Percentiles rank a stretch among this genome's conserved stretches.
Evolutionary conservation across 2,797 vertebrate genomes (phyloP).

Genomic region (Gallinago nigripennis): DNA sequence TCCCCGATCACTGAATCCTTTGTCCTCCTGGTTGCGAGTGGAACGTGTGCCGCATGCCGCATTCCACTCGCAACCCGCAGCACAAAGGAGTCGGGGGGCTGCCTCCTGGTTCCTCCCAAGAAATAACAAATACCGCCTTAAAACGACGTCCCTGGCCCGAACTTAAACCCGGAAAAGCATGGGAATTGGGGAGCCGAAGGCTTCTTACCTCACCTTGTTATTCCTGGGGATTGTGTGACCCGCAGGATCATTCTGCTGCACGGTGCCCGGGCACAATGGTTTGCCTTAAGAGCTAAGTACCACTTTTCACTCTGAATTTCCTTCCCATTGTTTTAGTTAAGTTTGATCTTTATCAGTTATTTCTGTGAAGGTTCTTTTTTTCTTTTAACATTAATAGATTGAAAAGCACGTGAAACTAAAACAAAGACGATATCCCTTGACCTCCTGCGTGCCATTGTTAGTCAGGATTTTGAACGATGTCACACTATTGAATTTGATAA

Average conservation of each 20-base stretch:
- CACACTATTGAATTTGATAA: conserved; percentile 33
- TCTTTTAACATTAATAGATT: background rate
- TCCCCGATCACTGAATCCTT: conserved; percentile 49
- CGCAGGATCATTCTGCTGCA: background rate
- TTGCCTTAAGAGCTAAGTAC: background rate
- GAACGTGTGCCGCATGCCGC: conserved; percentile 53
- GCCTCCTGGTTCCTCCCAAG: background rate
- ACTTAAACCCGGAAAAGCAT: background rate
- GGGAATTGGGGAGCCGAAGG: background rate
- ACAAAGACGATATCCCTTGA: conserved; percentile 61
- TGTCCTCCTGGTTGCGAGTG: conserved; percentile 61
- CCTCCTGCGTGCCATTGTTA: conserved; percentile 44
- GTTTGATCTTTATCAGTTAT: conserved; percentile 61
- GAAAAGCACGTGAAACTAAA: conserved; percentile 52
- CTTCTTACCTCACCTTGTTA: background rate
- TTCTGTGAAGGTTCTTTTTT: conserved; percentile 22
- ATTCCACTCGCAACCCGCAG: conserved; percentile 22
- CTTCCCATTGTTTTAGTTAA: conserved; percentile 41
- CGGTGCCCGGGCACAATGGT: background rate
- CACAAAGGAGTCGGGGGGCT: conserved; percentile 55
- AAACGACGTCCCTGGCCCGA: background rate
- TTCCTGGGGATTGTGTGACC: background rate
- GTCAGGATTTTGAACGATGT: conserved; percentile 12
- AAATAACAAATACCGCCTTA: background rate
- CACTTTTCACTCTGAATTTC: conserved; percentile 54